A percentile compares a stretch with the other conserved stretches of the same genome.
These are phyloP conservation scores for Paratilapia polleni DNA, from an alignment of 2,113 vertebrate species.

Conservation along the genomic window DNA sequence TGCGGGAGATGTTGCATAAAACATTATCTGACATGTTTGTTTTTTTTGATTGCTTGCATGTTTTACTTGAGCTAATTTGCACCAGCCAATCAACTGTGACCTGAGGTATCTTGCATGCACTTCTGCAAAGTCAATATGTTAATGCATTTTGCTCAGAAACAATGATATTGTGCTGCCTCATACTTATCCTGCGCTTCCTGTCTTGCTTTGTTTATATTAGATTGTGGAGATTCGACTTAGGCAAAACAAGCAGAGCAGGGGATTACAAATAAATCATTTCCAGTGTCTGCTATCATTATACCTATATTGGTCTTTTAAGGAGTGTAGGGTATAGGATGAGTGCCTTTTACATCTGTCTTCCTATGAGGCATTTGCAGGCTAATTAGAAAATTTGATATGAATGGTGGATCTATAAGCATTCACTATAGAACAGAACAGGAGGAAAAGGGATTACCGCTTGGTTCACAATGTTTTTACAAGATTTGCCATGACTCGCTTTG, in stretches of 20 bases:
- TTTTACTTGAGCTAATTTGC: conserved; percentile 40
- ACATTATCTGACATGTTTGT: conserved; percentile 10
- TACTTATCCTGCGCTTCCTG: conserved; percentile 38
- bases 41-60: conserved; percentile 17
- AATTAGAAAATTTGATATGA: conserved; percentile 64
- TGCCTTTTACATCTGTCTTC: conserved; percentile 41
- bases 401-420: conserved; percentile 58
- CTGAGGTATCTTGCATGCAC: not conserved
- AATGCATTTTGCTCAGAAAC: conserved; percentile 45
- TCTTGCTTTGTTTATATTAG: conserved; percentile 38
- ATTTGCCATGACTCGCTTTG: not conserved
- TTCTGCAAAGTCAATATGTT: conserved; percentile 50
- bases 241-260: conserved; percentile 23
- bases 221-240: conserved; percentile 39
- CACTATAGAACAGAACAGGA: conserved; percentile 22
- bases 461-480: conserved; percentile 2
- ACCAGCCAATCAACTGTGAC: conserved; percentile 39
- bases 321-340: conserved; percentile 20
- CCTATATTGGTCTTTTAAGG: conserved; percentile 40
- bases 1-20: conserved; percentile 18
- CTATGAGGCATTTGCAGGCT: conserved; percentile 37
- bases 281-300: conserved; percentile 43
- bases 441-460: conserved; percentile 21
- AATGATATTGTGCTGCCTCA: conserved; percentile 41
- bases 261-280: conserved; percentile 64